A percentile compares a stretch with the other conserved stretches of the same genome.
These are phyloP conservation scores for Brachyptera putata DNA, from an alignment of 2,888 invertebrate genomes.

Conservation along the genomic window DNA sequence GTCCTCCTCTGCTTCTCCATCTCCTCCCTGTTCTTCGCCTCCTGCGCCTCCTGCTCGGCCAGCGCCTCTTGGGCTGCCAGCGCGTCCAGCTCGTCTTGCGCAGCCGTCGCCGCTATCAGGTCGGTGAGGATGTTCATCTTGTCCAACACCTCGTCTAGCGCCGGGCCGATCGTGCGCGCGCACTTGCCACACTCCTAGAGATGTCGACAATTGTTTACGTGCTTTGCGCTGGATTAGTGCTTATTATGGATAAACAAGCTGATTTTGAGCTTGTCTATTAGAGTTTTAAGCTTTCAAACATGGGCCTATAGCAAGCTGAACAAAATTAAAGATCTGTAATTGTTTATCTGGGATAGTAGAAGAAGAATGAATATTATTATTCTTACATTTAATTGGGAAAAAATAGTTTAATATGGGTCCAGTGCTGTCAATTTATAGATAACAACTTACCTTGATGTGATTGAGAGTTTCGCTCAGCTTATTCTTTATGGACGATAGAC, in stretches of 20 bases:
- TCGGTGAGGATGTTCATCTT: background rate
- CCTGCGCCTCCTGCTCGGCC: background rate
- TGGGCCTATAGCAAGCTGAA: too few species aligned
- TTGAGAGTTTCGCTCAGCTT: background rate
- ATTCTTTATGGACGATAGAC: background rate
- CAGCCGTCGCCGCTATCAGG: background rate
- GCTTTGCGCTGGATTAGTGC: too few species aligned
- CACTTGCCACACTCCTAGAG: background rate
- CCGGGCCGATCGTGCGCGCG: background rate
- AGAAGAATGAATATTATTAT: too few species aligned
- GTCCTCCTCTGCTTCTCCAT: too few species aligned
- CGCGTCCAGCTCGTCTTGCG: background rate
- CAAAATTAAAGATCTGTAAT: too few species aligned
- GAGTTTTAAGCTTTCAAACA: too few species aligned
- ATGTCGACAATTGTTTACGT: too few species aligned
- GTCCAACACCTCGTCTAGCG: background rate
- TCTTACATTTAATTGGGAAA: too few species aligned
- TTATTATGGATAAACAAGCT: too few species aligned
- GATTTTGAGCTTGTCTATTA: too few species aligned
- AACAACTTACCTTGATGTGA: background rate
- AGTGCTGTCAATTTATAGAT: background rate
- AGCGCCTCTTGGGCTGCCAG: background rate
- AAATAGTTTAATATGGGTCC: too few species aligned
- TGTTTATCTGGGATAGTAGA: too few species aligned
- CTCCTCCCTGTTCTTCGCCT: background rate